Percentiles rank a stretch among this genome's conserved stretches.
Conservation (phyloP, 2,113 vertebrate species). For the Sceloporus tristichus region DNA sequence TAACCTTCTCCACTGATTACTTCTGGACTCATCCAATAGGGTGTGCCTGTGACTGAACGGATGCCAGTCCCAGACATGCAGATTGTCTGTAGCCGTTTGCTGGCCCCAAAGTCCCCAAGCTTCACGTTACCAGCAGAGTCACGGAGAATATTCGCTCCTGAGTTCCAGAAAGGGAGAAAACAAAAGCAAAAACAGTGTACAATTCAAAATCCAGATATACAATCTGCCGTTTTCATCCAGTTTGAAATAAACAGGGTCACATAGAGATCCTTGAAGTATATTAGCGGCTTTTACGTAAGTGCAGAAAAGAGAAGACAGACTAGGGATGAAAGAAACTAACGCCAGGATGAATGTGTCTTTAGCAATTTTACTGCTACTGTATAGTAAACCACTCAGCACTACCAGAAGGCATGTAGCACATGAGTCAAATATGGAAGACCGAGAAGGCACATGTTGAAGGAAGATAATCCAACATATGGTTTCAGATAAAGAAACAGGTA, state of each 20-base stretch:
- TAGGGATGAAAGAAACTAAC: conserved; percentile 15
- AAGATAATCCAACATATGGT: background rate
- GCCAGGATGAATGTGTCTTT: conserved; percentile 60
- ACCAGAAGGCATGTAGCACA: background rate
- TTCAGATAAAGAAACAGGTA: background rate
- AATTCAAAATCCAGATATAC: conserved; percentile 37
- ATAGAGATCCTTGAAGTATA: conserved; percentile 23
- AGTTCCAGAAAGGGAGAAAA: background rate
- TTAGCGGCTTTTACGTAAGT: conserved; percentile 50
- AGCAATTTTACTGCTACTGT: conserved; percentile 61
- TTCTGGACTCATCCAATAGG: conserved; percentile 98
- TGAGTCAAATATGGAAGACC: background rate
- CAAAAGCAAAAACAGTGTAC: conserved; percentile 5
- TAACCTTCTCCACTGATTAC: conserved; percentile 98
- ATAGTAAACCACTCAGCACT: background rate
- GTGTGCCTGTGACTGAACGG: conserved; percentile 93
- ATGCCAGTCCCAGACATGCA: conserved; percentile 95
- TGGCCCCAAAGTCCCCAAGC: conserved; percentile 96
- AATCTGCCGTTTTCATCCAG: background rate
- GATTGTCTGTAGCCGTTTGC: conserved; percentile 96
- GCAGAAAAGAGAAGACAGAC: conserved; percentile 44
- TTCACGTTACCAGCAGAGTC: conserved; percentile 96
- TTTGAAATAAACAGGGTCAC: background rate
- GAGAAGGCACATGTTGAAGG: background rate
- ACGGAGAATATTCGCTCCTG: conserved; percentile 96